Conservation (phyloP, 2,113 vertebrate genomes). For the Bostrychus sinensis region DNA sequence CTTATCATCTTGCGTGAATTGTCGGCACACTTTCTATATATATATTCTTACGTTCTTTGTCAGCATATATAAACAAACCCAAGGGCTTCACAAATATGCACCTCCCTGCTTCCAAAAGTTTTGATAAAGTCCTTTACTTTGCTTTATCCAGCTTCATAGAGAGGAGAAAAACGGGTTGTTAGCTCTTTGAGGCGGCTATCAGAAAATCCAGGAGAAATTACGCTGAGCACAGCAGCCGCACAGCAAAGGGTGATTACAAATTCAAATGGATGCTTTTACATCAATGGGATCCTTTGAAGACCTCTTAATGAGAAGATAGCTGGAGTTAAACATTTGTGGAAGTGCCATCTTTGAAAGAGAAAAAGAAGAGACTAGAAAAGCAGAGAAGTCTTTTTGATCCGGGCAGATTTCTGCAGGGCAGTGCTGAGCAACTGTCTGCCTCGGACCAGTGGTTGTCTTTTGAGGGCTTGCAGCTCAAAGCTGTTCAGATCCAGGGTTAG, state of each 20-base stretch:
- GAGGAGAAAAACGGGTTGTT: slow-evolving; percentile 55
- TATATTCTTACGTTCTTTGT: slow-evolving; percentile 71
- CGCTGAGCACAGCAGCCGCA: slow-evolving; percentile 81
- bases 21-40: slow-evolving; percentile 47
- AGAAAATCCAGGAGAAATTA: slow-evolving; percentile 73
- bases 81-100: slow-evolving; percentile 58
- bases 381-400: slow-evolving; percentile 81
- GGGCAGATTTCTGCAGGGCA: slow-evolving; percentile 82
- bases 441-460: slow-evolving; percentile 45
- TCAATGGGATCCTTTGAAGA: slow-evolving; percentile 88
- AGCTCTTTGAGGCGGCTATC: slow-evolving; percentile 71
- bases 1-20: slow-evolving; percentile 54
- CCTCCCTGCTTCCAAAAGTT: slow-evolving; percentile 52
- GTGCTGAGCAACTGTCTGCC: slow-evolving; percentile 44
- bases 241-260: slow-evolving; percentile 87
- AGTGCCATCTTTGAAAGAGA: slow-evolving; percentile 77
- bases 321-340: slow-evolving; percentile 82
- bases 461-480: slow-evolving; percentile 47
- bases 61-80: slow-evolving; percentile 77
- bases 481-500: slow-evolving; percentile 53
- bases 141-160: slow-evolving; percentile 26
- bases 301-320: slow-evolving; percentile 89
- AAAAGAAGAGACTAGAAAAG: slow-evolving; percentile 17
- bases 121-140: slow-evolving; percentile 51
- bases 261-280: slow-evolving; percentile 92